phyloP scores from a whole-genome alignment of 2,113 vertebrate species.

The Malurus alboscapulatus region DNA sequence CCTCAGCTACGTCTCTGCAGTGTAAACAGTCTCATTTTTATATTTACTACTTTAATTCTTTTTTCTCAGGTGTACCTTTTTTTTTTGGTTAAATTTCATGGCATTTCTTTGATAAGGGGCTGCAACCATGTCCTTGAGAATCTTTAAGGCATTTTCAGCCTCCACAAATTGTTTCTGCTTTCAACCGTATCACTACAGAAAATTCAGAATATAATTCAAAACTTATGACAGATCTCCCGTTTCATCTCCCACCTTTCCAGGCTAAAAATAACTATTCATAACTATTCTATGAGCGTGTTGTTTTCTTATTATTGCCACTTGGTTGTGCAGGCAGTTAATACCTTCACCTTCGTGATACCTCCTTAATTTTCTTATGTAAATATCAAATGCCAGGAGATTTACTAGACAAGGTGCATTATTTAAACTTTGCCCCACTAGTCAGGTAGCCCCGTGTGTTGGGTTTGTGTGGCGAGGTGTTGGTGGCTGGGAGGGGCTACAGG shows the following conservation, averaged over 20 bases:
- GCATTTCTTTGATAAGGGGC: background rate
- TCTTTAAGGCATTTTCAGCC: background rate
- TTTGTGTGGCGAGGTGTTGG: background rate
- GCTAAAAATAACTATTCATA: background rate
- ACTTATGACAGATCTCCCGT: background rate
- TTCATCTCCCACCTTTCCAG: background rate
- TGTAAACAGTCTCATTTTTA: background rate
- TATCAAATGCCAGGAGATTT: background rate
- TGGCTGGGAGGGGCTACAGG: background rate
- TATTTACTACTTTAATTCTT: background rate
- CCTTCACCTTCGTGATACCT: background rate
- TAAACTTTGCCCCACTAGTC: background rate
- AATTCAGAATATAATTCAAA: slow-evolving; percentile 27
- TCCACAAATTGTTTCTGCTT: slow-evolving; percentile 3
- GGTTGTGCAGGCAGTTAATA: background rate
- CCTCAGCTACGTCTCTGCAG: background rate
- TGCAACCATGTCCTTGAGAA: background rate
- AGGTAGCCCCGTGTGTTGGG: background rate
- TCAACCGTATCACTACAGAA: background rate
- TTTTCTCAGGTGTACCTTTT: background rate
- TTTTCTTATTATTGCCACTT: background rate
- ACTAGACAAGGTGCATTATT: background rate
- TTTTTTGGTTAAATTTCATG: background rate
- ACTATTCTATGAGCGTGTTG: background rate
- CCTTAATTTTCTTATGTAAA: background rate